Percentiles rank a stretch among this genome's conserved stretches.
Evolutionary conservation across 23 tunicate genomes (phyloP).

Genomic region (Botrylloides violaceus): DNA sequence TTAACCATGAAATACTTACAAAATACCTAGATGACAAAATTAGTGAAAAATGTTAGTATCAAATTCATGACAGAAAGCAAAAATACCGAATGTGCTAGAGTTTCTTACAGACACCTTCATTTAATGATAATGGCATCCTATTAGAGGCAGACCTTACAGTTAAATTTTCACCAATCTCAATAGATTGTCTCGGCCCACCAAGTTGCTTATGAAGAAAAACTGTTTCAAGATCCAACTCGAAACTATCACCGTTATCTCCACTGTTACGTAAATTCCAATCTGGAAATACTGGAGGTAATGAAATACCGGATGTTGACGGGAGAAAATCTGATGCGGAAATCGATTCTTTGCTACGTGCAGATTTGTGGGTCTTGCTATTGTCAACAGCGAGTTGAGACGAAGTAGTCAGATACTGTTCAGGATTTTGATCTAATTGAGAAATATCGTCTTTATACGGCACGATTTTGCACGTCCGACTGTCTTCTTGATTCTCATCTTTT

Average conservation of each 20-base stretch:
- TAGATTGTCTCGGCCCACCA: not conserved
- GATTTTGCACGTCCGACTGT: not conserved
- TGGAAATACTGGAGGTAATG: not conserved
- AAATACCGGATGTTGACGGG: not conserved
- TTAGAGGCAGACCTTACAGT: not conserved
- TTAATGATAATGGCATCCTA: not conserved
- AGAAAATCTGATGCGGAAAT: not conserved
- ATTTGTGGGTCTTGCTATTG: not conserved
- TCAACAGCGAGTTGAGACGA: not conserved
- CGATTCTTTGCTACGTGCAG: not conserved
- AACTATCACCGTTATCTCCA: not conserved
- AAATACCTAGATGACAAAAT: no score
- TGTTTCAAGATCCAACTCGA: constrained; percentile 3
- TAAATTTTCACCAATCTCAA: not conserved
- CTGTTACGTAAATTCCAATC: not conserved
- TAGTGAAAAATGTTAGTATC: no score
- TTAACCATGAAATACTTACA: no score
- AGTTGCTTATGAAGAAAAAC: not conserved
- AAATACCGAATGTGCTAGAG: no score
- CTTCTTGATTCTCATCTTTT: not conserved
- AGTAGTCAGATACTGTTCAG: not conserved
- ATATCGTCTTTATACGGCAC: not conserved
- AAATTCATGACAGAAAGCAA: no score
- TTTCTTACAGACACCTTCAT: not conserved
- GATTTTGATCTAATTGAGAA: not conserved